Evolutionary conservation across 2,113 vertebrate species (phyloP), one percentile per base, ranked within the genome.

Genomic region (Chamaetylas fuelleborni): DNA sequence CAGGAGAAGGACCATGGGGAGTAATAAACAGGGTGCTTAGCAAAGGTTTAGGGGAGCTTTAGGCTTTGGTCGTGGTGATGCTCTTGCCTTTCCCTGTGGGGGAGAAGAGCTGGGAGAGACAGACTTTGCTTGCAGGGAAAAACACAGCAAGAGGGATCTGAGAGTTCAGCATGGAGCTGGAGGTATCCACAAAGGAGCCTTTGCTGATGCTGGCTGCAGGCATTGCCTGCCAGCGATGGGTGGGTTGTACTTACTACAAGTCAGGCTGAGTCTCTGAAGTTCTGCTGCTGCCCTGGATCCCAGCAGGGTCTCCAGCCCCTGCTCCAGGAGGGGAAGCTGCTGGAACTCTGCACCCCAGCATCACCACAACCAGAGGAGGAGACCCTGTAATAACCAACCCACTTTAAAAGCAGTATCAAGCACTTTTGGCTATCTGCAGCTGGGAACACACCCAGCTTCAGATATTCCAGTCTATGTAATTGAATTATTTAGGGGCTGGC

Each of bases 401-500:
- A 29, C 54, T 88, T 69, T 74, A 53, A 50, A 67, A 86, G 73
- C 69, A 14, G 16, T 22, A 71, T 9, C 29, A 60, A 91, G 60
- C 23, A 58, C 88, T 96, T 97, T 45, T 96, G 95, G 95, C 96
- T 97, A 96, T 92, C 95, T 91, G 73, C 91, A 85, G 96, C 97
- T 95, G 95, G 93, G 66, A 96, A 96, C 89, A 92, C 42, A 79
- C 95, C 95, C 93, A 79, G 90, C 88, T 56, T 89, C 86, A 67
- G 93, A 92, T 96, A 97, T 95, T 96, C 97, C 92, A 48, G 96
- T 89, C 96, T 73, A 42, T 73, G 93, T 95, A 92, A 83, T 94
- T 98, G 95, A 98, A 98, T 98, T 98, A 98, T 98, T 98, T 96
- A 98, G 95, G 92, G 91, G 76, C 95, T 91, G 86, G 89, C 80